Percentiles rank a stretch among this genome's conserved stretches.
These are phyloP conservation scores for Ladona fulva DNA, from an alignment of 1,140 invertebrate species.

Conservation along the genomic window DNA sequence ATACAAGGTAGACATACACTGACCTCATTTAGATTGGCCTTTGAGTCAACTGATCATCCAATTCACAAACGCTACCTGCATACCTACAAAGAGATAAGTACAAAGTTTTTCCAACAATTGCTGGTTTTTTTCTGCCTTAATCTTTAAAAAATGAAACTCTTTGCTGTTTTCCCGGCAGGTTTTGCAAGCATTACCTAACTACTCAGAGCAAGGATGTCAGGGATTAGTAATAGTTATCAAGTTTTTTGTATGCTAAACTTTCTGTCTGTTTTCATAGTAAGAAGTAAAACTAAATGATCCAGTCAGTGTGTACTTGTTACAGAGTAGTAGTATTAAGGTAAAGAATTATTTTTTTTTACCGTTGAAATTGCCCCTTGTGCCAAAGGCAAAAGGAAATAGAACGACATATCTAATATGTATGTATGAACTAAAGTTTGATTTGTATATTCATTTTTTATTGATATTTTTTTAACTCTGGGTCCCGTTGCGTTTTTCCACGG, in stretches of 20 bases:
- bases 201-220: slow-evolving; percentile 2
- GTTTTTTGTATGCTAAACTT: slow-evolving; percentile 8
- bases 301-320: slow-evolving; percentile 9
- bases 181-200: neutral
- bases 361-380: slow-evolving; percentile 3
- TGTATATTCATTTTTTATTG: slow-evolving; percentile 11
- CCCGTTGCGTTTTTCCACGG: slow-evolving; percentile 6
- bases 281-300: neutral
- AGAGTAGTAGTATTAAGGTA: slow-evolving; percentile 10
- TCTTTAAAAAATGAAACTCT: neutral
- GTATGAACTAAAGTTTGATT: neutral
- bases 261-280: slow-evolving; percentile 1
- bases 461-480: slow-evolving; percentile 9
- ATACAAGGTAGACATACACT: neutral
- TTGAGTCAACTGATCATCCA: neutral
- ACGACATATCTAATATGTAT: slow-evolving; percentile 10
- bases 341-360: slow-evolving; percentile 11
- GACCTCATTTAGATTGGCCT: neutral
- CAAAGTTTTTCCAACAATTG: neutral
- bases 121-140: neutral
- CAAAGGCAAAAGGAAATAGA: slow-evolving; percentile 5
- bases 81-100: slow-evolving; percentile 1
- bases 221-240: slow-evolving; percentile 1
- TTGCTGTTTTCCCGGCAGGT: neutral
- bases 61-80: neutral